phyloP scores from a whole-genome alignment of 2,113 vertebrate genomes.

The Theropithecus gelada region DNA sequence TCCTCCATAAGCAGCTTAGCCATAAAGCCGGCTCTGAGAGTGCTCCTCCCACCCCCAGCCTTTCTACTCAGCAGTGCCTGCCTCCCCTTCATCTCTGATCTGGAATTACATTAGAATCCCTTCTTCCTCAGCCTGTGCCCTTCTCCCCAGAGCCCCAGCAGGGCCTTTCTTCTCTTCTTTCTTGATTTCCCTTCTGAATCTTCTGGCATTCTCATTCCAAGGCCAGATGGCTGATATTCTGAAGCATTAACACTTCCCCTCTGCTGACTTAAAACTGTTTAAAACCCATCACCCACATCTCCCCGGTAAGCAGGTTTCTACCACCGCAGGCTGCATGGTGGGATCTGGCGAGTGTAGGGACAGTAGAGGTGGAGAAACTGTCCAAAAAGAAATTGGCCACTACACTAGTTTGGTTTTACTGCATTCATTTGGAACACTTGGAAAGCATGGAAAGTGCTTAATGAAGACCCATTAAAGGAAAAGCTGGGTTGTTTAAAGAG shows the following conservation, averaged over 20 bases:
- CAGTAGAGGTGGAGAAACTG: slow-evolving; percentile 10
- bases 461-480: slow-evolving; percentile 28
- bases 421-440: slow-evolving; percentile 35
- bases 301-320: slow-evolving; percentile 46
- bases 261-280: slow-evolving; percentile 62
- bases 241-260: slow-evolving; percentile 60
- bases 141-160: neutral
- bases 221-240: slow-evolving; percentile 74
- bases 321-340: slow-evolving; percentile 50
- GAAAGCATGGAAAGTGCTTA: neutral
- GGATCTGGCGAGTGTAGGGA: slow-evolving; percentile 32
- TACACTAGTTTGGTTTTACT: neutral
- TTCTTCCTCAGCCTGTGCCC: neutral
- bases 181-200: slow-evolving; percentile 69
- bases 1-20: slow-evolving; percentile 54
- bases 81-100: neutral
- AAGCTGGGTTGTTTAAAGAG: slow-evolving; percentile 24
- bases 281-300: slow-evolving; percentile 57
- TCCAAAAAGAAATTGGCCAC: slow-evolving; percentile 45
- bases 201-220: slow-evolving; percentile 56
- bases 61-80: neutral
- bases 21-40: neutral
- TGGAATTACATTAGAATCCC: slow-evolving; percentile 13
- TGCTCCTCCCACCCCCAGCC: neutral
- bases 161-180: slow-evolving; percentile 51